Evolutionary conservation across 2,113 vertebrate species (phyloP), one percentile per base, ranked within the genome.

Genomic region (Ovis canadensis): DNA sequence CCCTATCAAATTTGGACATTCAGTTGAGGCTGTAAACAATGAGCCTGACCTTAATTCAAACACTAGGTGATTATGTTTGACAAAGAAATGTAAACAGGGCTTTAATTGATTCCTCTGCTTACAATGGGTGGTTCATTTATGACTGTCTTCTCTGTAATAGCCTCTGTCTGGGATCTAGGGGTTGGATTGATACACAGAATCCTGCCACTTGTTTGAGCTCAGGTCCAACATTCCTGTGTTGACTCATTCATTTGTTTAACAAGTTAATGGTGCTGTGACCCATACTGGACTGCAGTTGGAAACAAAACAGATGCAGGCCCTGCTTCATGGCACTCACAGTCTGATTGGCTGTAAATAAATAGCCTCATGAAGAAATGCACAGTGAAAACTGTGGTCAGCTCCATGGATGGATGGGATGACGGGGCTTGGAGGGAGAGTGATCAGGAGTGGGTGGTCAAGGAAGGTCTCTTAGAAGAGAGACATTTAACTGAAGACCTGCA

Each of bases 51-150:
- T 97, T 94, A 97, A 90, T 94, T 96, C 59, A 97, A 98, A 91
- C 50, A 50, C 57, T 82, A 96, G 97, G 48, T 93, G 88, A 93
- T 95, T 90, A 91, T 85, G 67, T 98, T 96, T 97, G 89, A 95
- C 95, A 96, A 96, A 97, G 92, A 90, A 93, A 96, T 93, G 92
- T 95, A 96, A 97, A 98, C 85, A 96, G 19, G 40, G 86, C 16
- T 71, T 90, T 96, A 93, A 95, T 12, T 95, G 91, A 94, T 91
- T 95, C 86, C 33, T 91, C 78, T 87, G 85, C 86, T 94, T 40
- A 31, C 89, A 64, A 85, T 64, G n/a, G 86, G 57, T 36, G n/a
- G 78, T 78, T 92, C 94, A 16, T 96, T 83, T 87, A 88, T 91
- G 83, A 80, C 19, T 74, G 33, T 87, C 92, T 87, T 89, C 83